phyloP scores from a whole-genome alignment of 2,888 invertebrate species.

The Chaetogeoica ovagalla region DNA sequence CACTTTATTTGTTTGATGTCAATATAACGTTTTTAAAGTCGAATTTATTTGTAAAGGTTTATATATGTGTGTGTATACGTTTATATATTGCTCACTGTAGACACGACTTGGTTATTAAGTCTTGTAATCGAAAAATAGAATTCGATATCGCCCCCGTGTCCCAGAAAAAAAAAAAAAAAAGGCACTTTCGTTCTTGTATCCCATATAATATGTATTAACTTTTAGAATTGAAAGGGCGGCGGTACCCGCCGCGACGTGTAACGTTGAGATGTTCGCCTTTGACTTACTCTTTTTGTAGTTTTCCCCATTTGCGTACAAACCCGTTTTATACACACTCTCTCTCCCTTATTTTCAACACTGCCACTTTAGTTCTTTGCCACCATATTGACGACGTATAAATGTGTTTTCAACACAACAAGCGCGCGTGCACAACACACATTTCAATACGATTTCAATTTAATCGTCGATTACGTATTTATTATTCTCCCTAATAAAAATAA shows the following conservation, averaged over 20 bases:
- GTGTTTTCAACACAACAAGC: conserved; percentile 8
- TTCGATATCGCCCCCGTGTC: conserved; percentile 24
- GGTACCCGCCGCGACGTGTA: conserved; percentile 17
- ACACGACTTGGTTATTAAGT: conserved; percentile 36
- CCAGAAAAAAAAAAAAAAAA: conserved; percentile 36
- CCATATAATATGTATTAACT: conserved; percentile 41
- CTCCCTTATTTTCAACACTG: too few species aligned
- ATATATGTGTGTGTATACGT: not conserved
- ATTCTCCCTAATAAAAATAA: not conserved
- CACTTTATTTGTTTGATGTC: conserved; percentile 25
- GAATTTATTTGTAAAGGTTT: conserved; percentile 17
- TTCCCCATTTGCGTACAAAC: conserved; percentile 39
- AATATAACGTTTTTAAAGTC: conserved; percentile 30
- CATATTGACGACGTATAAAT: not conserved
- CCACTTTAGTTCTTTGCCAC: not conserved
- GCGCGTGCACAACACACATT: not conserved
- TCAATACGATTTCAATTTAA: conserved; percentile 47
- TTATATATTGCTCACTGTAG: not conserved
- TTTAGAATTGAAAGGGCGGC: conserved; percentile 38
- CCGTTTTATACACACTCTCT: conserved; percentile 1
- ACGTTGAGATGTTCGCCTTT: conserved; percentile 37
- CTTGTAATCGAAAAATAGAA: conserved; percentile 39
- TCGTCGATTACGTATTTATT: conserved; percentile 37
- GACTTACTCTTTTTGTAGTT: conserved; percentile 30
- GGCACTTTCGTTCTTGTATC: conserved; percentile 27